Conservation (phyloP, 1,140 invertebrate species). For the Pectinophora gossypiella region DNA sequence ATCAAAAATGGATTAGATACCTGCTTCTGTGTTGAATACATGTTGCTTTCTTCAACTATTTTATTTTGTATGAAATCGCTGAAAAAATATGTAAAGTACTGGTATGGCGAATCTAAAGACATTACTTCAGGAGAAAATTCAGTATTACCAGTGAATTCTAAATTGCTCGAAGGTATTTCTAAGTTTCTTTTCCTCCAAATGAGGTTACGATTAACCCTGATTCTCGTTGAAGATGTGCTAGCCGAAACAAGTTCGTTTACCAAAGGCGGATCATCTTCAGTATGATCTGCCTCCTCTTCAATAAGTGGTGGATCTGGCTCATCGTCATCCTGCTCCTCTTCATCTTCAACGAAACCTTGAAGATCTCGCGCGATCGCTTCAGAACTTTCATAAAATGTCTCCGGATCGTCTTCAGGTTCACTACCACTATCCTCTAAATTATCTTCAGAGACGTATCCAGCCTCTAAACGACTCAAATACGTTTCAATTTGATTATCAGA, state of each 20-base stretch:
- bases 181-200: not conserved
- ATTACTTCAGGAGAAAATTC: not conserved
- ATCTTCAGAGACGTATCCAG: not conserved
- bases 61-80: not conserved
- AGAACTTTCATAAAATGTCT: not conserved
- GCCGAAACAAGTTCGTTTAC: not conserved
- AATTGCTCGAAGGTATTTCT: not conserved
- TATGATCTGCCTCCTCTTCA: too few relatives aligned
- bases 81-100: slow-evolving; percentile 30
- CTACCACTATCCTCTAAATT: not conserved
- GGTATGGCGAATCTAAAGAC: slow-evolving; percentile 17
- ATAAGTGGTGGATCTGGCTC: too few relatives aligned
- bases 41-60: slow-evolving; percentile 13
- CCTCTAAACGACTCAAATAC: not conserved
- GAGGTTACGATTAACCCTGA: not conserved
- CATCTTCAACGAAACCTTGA: not conserved
- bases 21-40: slow-evolving; percentile 21
- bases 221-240: not conserved
- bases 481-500: not conserved
- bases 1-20: slow-evolving; percentile 24
- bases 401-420: not conserved
- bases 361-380: not conserved
- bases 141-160: not conserved
- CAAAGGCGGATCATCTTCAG: not conserved
- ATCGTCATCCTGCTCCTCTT: not conserved